These are phyloP conservation scores for Reticulitermes speratus DNA, from an alignment of 1,140 invertebrate species.

Conservation along the genomic window DNA sequence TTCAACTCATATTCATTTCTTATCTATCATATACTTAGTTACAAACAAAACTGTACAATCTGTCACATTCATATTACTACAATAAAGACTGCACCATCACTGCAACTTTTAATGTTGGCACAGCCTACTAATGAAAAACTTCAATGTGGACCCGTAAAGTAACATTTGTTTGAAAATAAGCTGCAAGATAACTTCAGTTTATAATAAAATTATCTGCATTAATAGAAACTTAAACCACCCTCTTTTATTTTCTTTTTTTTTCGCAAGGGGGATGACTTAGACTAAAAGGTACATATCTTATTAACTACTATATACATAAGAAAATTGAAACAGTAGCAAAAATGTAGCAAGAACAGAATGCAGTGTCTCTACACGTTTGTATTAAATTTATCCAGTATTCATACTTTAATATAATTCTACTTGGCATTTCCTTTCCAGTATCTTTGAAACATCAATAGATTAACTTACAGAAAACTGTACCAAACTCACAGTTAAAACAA, in stretches of 20 bases:
- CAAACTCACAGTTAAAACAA: neutral
- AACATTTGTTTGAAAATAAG: neutral
- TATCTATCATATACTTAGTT: neutral
- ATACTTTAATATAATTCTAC: neutral
- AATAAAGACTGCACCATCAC: neutral
- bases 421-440: neutral
- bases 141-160: neutral
- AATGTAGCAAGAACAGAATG: neutral
- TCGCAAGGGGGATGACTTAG: neutral
- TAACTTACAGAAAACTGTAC: neutral
- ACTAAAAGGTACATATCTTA: slow-evolving; percentile 17
- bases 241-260: neutral
- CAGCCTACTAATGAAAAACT: slow-evolving; percentile 1
- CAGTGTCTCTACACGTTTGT: neutral
- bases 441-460: neutral
- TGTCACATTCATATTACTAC: neutral
- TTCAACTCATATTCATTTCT: neutral
- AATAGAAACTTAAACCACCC: neutral
- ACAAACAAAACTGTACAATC: neutral
- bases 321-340: neutral
- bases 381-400: neutral
- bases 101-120: neutral
- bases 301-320: neutral
- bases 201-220: neutral
- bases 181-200: neutral